phyloP scores from a whole-genome alignment of 2,797 vertebrate species.

The Megalops cyprinoides region DNA sequence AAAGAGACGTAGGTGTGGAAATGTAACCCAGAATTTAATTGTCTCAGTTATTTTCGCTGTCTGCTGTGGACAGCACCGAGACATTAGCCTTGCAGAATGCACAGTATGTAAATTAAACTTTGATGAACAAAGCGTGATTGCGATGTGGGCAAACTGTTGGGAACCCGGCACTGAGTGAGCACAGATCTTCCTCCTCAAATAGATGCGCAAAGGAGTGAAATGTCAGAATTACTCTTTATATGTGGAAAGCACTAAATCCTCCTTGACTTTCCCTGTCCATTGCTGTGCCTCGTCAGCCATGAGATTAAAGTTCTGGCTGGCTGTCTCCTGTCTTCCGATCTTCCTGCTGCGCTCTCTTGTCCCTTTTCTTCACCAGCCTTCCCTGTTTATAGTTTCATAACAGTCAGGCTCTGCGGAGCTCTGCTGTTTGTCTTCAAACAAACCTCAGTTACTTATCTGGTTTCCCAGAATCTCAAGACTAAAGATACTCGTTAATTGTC shows the following conservation, averaged over 20 bases:
- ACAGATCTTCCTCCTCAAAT: neutral
- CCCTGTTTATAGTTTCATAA: slow-evolving; percentile 38
- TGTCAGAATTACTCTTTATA: slow-evolving; percentile 7
- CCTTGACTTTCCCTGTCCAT: slow-evolving; percentile 34
- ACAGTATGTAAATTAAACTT: neutral
- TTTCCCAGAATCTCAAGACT: slow-evolving; percentile 44
- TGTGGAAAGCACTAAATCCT: slow-evolving; percentile 35
- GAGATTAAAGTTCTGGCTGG: slow-evolving; percentile 34
- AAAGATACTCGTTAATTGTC: slow-evolving; percentile 54
- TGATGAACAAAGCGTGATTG: neutral
- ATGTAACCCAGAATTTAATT: too few relatives aligned
- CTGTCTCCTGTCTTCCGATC: slow-evolving; percentile 32
- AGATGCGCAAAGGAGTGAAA: neutral
- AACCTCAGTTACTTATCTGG: slow-evolving; percentile 49
- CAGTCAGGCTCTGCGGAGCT: slow-evolving; percentile 43
- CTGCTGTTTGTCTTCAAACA: slow-evolving; percentile 40
- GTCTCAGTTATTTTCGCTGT: neutral
- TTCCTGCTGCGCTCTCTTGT: slow-evolving; percentile 46
- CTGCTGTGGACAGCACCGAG: neutral
- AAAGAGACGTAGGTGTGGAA: too few relatives aligned
- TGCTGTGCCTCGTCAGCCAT: slow-evolving; percentile 34
- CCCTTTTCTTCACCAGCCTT: slow-evolving; percentile 45
- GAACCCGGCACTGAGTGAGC: neutral
- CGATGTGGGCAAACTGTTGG: neutral
- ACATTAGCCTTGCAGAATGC: neutral